Percentiles rank a stretch among this genome's conserved stretches.
These are phyloP conservation scores for Ailurus styani DNA, from an alignment of 2,113 vertebrate species.

Conservation along the genomic window DNA sequence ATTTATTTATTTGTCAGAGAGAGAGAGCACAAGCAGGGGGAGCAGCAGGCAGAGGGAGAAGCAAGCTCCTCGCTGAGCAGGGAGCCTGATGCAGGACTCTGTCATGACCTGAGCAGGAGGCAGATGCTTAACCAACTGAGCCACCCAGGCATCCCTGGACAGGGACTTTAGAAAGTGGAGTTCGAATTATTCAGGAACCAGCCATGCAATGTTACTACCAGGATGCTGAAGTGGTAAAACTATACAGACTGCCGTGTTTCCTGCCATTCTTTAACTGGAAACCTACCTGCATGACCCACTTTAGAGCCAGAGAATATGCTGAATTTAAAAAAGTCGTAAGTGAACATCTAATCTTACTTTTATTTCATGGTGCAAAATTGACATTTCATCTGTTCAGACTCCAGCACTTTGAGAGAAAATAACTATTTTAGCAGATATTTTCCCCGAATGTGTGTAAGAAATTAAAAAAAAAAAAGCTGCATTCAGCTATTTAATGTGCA, in stretches of 20 bases:
- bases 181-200: neutral
- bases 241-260: neutral
- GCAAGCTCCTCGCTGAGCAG: no score
- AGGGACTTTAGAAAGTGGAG: neutral
- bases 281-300: neutral
- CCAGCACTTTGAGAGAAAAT: neutral
- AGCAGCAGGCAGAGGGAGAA: no score
- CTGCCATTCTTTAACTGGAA: neutral
- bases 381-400: conserved; percentile 6
- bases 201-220: neutral
- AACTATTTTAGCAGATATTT: neutral
- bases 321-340: neutral
- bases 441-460: neutral
- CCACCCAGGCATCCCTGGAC: no score
- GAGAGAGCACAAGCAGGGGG: no score
- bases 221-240: neutral
- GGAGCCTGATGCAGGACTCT: no score
- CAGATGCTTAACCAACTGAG: no score
- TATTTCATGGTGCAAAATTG: conserved; percentile 13
- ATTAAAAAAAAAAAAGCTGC: neutral
- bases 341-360: neutral
- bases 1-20: no score
- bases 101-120: no score
- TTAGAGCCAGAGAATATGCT: neutral
- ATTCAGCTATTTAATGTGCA: neutral